Base-by-base conservation (phyloP, 2,888 invertebrate species). In the Parasteatoda lunata region DNA sequence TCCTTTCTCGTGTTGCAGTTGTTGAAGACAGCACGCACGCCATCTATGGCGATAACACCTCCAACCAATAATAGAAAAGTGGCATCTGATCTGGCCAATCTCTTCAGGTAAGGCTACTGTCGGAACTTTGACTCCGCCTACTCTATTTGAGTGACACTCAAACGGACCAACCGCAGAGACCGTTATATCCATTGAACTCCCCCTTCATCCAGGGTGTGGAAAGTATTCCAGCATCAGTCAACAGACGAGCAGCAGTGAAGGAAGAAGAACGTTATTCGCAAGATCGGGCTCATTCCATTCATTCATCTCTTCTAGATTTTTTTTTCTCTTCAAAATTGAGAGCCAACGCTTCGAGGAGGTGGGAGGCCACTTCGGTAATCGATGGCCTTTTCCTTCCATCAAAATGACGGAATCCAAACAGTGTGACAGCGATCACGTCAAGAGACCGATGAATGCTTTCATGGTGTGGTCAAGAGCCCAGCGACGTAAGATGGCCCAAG, bases 401-500 rank as follows among this genome's bases (percentile, higher is more conserved):
- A 30, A 30, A 30, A 30, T 30, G 30, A 30, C 30, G 30, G 30
- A 30, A 0, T 30, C 30, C 30, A 30, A 30, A 30, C 30, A 30
- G 5, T 54, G 54, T 4, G 54, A 59, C 48, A 95, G 95, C 90
- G 95, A 95, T 91, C 97, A 97, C 92, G 97, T 98, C 91, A 98
- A 98, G 92, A 93, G 98, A 45, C 98, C 98, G 2, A 98, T 98
- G 98, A 98, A 98, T 93, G 98, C 98, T 0, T 98, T 98, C 93
- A 98, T 98, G 97, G 98, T 99, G 89, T 99, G 99, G 99, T 98
- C 98, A 69, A 94, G 99, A 9, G 99, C 98, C 0, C 98, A 99
- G 92, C 94, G 99, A 80, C 94, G 98, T 91, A 99, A 99, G 93
- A 99, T 99, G 98, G 99, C 99, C 1, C 98, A 97, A 89, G 98